Conservation (phyloP, 2,888 invertebrate species). For the Meganola albula region DNA sequence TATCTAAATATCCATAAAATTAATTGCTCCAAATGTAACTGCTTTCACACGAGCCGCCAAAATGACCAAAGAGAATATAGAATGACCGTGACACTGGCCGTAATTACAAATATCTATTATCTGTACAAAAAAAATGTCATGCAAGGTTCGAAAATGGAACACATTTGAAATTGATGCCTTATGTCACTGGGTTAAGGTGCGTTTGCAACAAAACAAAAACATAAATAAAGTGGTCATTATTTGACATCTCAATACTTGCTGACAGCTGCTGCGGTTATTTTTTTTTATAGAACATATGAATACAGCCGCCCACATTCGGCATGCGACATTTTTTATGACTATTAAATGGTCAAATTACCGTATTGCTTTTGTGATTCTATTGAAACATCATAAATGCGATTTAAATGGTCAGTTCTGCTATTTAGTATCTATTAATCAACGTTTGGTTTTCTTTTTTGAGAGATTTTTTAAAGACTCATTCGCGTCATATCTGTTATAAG, state of each 20-base stretch:
- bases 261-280: conserved; percentile 69
- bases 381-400: conserved; percentile 19
- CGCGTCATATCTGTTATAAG: no score
- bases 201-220: no score
- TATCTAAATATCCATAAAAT: conserved; percentile 60
- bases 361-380: conserved; percentile 33
- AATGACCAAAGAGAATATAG: no score
- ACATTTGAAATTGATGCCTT: conserved; percentile 19
- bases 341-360: conserved; percentile 49
- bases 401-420: no score
- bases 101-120: conserved; percentile 56
- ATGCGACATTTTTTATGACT: conserved; percentile 38
- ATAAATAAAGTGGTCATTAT: conserved; percentile 27
- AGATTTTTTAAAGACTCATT: no score
- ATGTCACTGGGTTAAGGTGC: no score
- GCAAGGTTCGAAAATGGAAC: not conserved
- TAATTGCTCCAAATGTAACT: conserved; percentile 57
- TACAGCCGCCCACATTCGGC: conserved; percentile 45
- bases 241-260: conserved; percentile 60
- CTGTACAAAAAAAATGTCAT: conserved; percentile 19
- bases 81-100: conserved; percentile 47
- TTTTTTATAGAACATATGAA: conserved; percentile 40
- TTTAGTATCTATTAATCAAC: no score
- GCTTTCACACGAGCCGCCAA: conserved; percentile 55
- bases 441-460: no score